Conservation (phyloP, 2,797 vertebrate species). For the Mycteria americana region DNA sequence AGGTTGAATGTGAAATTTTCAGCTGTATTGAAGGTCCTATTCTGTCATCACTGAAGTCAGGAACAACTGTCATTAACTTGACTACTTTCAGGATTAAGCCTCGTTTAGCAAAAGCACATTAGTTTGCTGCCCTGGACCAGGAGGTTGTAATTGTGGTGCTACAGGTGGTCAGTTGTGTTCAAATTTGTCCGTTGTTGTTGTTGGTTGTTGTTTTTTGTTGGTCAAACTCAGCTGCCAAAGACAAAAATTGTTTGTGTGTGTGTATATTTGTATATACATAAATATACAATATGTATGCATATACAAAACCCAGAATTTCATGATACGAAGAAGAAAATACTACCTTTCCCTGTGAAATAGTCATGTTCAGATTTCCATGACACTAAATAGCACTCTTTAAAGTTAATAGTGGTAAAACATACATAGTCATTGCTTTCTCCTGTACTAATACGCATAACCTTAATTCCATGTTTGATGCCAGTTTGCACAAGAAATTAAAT, state of each 20-base stretch:
- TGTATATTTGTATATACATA: constrained; percentile 57
- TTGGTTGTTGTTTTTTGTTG: neutral
- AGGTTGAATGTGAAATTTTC: constrained; percentile 24
- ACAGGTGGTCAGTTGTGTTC: constrained; percentile 3
- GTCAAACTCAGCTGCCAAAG: constrained; percentile 67
- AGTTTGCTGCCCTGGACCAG: neutral
- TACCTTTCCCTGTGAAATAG: constrained; percentile 35
- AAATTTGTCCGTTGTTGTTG: neutral
- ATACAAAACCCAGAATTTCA: constrained; percentile 35
- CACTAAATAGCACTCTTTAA: neutral
- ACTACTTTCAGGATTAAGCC: neutral
- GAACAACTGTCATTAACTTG: neutral
- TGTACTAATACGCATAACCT: neutral
- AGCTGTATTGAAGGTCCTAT: neutral
- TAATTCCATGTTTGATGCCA: constrained; percentile 38
- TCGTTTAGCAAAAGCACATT: constrained; percentile 23
- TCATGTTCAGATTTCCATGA: constrained; percentile 40
- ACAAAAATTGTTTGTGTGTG: constrained; percentile 54
- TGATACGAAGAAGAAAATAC: constrained; percentile 8
- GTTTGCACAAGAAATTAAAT: constrained; percentile 56
- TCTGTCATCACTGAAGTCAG: neutral
- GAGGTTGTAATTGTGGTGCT: constrained; percentile 27
- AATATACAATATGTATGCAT: constrained; percentile 27
- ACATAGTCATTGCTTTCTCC: constrained; percentile 31
- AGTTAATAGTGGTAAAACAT: constrained; percentile 15